Conservation (phyloP, 30 jellyfish, hydroid and myxozoan genomes). For the Catostylus mosaicus region DNA sequence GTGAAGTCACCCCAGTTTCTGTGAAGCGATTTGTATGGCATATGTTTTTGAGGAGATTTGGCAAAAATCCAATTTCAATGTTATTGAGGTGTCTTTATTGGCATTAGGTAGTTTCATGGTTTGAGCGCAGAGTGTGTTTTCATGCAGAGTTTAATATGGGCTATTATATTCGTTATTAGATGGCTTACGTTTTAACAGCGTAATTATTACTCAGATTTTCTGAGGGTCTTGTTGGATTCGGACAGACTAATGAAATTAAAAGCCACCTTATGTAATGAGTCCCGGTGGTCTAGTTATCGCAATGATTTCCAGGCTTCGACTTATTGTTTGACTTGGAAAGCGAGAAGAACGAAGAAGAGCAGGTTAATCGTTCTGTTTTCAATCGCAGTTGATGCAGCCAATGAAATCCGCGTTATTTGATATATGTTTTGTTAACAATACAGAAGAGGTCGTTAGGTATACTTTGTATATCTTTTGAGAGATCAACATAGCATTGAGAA, state of each 20-base stretch:
- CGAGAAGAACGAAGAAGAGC: neutral
- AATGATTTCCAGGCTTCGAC: neutral
- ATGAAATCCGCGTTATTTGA: too few species aligned
- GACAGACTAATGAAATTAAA: neutral
- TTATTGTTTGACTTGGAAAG: neutral
- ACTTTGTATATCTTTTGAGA: too few species aligned
- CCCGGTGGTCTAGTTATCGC: neutral
- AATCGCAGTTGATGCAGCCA: neutral
- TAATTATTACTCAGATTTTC: constrained; percentile 16
- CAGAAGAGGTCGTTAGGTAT: too few species aligned
- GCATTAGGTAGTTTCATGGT: neutral
- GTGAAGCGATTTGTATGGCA: neutral
- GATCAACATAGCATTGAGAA: too few species aligned
- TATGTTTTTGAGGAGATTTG: neutral
- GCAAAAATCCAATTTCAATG: neutral
- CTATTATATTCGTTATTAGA: neutral
- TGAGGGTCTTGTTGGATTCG: neutral
- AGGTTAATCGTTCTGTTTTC: neutral
- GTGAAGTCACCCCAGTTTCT: too few species aligned
- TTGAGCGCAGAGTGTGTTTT: neutral
- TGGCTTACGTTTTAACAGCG: neutral
- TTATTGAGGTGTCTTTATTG: neutral
- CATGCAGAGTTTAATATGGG: neutral
- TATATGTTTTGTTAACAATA: too few species aligned
- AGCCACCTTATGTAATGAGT: neutral